phyloP scores from a whole-genome alignment of 2,113 vertebrate species.

The Pongo pygmaeus region DNA sequence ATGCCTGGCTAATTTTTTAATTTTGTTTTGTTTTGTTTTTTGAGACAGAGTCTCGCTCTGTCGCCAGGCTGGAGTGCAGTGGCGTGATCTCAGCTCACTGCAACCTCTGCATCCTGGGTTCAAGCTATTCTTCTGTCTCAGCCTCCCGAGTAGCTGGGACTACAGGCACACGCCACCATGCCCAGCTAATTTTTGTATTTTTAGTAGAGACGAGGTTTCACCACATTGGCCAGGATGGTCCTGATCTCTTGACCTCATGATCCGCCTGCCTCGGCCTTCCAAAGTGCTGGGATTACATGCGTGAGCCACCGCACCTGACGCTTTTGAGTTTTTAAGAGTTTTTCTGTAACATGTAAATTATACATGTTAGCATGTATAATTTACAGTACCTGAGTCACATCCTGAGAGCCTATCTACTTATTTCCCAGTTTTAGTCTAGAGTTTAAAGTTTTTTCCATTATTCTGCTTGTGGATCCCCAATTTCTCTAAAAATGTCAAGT shows the following conservation, averaged over 20 bases:
- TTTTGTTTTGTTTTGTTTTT: neutral
- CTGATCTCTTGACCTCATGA: neutral
- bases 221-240: neutral
- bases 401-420: neutral
- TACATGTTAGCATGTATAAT: neutral
- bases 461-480: neutral
- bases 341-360: neutral
- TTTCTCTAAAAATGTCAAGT: constrained; percentile 20
- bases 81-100: neutral
- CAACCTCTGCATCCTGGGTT: neutral
- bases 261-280: neutral
- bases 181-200: neutral
- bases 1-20: neutral
- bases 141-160: neutral
- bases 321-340: neutral
- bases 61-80: neutral
- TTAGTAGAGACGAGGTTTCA: neutral
- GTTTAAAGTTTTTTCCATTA: neutral
- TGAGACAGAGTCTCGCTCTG: neutral
- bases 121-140: neutral
- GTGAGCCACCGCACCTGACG: neutral
- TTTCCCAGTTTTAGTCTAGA: constrained; percentile 28
- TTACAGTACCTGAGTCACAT: neutral
- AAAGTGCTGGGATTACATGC: neutral
- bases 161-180: neutral